Conservation (phyloP, 2,113 vertebrate genomes). For the Hippocampus abdominalis region DNA sequence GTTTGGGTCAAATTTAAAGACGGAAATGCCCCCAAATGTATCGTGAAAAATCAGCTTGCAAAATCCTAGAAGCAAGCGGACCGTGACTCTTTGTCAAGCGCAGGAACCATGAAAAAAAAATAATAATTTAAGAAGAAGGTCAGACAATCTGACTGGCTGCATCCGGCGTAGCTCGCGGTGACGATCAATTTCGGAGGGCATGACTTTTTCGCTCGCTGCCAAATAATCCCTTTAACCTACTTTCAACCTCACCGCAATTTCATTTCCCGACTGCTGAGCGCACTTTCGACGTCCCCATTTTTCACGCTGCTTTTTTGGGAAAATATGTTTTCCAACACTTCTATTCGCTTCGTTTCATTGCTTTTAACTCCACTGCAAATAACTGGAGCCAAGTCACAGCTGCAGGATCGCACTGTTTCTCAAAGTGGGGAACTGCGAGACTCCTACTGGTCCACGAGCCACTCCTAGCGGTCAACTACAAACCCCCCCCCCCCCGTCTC, state of each 20-base stretch:
- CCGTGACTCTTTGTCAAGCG: background rate
- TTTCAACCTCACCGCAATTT: background rate
- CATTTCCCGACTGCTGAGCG: background rate
- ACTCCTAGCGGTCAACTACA: too few relatives aligned
- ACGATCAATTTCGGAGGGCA: slow-evolving; percentile 1
- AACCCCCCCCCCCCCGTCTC: too few relatives aligned
- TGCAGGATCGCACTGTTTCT: background rate
- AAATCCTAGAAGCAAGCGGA: background rate
- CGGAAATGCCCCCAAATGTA: background rate
- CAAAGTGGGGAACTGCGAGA: background rate
- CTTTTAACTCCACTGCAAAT: background rate
- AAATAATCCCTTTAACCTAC: slow-evolving; percentile 7
- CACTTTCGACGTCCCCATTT: background rate
- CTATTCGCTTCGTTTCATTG: background rate
- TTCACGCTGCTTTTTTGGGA: background rate
- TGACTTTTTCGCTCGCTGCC: background rate
- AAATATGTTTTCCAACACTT: background rate
- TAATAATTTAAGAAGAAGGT: background rate
- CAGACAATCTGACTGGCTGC: background rate
- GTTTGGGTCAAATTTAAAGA: background rate
- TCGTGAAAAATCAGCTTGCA: background rate
- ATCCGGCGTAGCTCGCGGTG: background rate
- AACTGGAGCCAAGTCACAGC: background rate
- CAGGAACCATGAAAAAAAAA: background rate
- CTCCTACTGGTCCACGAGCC: background rate